phyloP scores from a whole-genome alignment of 2,797 vertebrate species.

The Lithobates pipiens region DNA sequence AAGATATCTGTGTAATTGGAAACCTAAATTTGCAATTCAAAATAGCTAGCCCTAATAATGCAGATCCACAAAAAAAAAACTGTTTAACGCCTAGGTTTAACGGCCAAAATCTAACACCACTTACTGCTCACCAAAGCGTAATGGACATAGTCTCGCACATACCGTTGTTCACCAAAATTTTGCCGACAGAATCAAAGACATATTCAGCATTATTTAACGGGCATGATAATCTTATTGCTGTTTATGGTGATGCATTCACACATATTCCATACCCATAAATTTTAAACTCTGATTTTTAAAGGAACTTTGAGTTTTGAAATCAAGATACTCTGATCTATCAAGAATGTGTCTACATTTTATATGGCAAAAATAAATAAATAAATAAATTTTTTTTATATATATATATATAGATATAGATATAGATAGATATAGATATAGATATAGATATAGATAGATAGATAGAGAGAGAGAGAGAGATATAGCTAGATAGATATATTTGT shows the following conservation, averaged over 20 bases:
- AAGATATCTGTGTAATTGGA: conserved; percentile 2
- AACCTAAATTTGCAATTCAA: conserved; percentile 20
- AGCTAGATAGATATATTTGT: no score
- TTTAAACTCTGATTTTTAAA: background rate
- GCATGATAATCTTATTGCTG: background rate
- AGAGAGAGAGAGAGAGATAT: no score
- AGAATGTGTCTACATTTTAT: background rate
- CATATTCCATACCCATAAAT: background rate
- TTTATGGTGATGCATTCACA: background rate
- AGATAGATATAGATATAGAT: no score
- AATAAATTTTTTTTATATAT: no score
- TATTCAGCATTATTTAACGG: conserved; percentile 9
- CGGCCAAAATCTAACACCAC: conserved; percentile 37
- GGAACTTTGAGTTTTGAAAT: background rate
- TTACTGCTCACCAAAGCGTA: conserved; percentile 9
- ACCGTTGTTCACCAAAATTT: conserved; percentile 22
- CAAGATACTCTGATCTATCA: background rate
- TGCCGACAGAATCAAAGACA: conserved; percentile 8
- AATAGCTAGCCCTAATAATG: background rate
- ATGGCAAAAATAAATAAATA: no score
- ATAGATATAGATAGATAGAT: no score
- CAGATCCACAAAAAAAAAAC: background rate
- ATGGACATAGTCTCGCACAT: conserved; percentile 39
- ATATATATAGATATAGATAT: no score
- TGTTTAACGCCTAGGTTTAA: conserved; percentile 21